phyloP scores from a whole-genome alignment of 1,140 invertebrate genomes.

The Nixonia krombeini region DNA sequence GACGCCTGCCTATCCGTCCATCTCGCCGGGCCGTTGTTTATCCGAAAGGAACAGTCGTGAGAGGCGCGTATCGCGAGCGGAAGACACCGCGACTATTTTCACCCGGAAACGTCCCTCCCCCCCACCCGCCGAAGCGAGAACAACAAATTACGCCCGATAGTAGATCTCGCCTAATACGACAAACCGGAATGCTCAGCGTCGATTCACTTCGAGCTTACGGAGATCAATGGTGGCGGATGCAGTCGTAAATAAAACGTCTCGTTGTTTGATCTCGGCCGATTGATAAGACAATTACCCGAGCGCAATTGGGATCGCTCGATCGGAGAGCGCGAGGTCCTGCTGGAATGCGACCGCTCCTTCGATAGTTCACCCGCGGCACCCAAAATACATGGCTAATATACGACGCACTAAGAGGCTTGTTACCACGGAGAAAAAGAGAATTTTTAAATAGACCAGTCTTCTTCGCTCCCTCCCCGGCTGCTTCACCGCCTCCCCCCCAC shows the following conservation, averaged over 20 bases:
- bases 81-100: no score
- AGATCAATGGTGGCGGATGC: constrained; percentile 48
- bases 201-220: constrained; percentile 44
- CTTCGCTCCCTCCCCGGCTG: no score
- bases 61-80: no score
- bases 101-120: no score
- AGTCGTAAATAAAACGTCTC: constrained; percentile 41
- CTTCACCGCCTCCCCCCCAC: no score
- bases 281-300: constrained; percentile 32
- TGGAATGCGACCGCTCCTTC: constrained; percentile 41
- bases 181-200: constrained; percentile 55
- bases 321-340: no score
- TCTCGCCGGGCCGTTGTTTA: no score
- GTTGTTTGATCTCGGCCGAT: constrained; percentile 40
- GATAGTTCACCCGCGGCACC: constrained; percentile 33
- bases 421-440: constrained; percentile 46
- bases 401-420: constrained; percentile 51
- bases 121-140: constrained; percentile 63
- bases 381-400: constrained; percentile 57
- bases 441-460: constrained; percentile 42
- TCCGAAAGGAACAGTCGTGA: constrained; percentile 22
- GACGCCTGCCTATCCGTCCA: no score
- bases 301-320: no score
- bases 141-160: constrained; percentile 67
- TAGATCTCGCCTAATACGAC: constrained; percentile 69